These are phyloP conservation scores for Ctenopoma multispine DNA, from an alignment of 2,797 vertebrate genomes.

Conservation along the genomic window DNA sequence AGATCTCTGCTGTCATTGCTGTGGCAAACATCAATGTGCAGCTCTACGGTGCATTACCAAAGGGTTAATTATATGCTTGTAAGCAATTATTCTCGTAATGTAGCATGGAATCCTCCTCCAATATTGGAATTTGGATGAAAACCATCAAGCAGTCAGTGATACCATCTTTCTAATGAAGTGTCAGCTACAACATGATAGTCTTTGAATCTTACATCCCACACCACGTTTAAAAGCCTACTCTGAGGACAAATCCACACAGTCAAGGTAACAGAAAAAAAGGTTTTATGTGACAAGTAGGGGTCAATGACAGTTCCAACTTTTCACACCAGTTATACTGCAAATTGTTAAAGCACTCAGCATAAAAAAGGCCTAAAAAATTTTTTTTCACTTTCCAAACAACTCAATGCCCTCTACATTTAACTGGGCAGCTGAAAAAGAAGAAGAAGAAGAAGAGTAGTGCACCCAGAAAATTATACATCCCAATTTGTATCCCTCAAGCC, in stretches of 20 bases:
- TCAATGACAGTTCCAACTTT: background rate
- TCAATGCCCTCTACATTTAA: background rate
- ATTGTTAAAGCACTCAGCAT: constrained; percentile 1
- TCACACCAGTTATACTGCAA: background rate
- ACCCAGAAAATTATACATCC: background rate
- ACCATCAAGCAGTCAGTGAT: constrained; percentile 37
- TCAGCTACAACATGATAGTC: constrained; percentile 38
- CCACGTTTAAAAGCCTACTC: constrained; percentile 7
- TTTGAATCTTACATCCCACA: constrained; percentile 13
- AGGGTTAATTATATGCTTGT: constrained; percentile 77
- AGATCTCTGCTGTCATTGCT: constrained; percentile 59
- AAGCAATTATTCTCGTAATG: constrained; percentile 73
- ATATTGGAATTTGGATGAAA: constrained; percentile 64
- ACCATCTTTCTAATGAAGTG: constrained; percentile 45
- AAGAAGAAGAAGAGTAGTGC: background rate
- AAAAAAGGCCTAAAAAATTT: background rate
- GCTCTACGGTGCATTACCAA: constrained; percentile 60
- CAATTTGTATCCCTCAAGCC: constrained; percentile 13
- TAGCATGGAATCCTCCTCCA: constrained; percentile 37
- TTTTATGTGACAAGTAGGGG: background rate
- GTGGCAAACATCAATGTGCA: constrained; percentile 67
- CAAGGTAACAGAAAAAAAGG: constrained; percentile 8
- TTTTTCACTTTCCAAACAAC: background rate
- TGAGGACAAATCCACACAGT: constrained; percentile 18
- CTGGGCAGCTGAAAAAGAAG: background rate